Base-by-base conservation (phyloP, 2,113 vertebrate species). In the Neogale vison region DNA sequence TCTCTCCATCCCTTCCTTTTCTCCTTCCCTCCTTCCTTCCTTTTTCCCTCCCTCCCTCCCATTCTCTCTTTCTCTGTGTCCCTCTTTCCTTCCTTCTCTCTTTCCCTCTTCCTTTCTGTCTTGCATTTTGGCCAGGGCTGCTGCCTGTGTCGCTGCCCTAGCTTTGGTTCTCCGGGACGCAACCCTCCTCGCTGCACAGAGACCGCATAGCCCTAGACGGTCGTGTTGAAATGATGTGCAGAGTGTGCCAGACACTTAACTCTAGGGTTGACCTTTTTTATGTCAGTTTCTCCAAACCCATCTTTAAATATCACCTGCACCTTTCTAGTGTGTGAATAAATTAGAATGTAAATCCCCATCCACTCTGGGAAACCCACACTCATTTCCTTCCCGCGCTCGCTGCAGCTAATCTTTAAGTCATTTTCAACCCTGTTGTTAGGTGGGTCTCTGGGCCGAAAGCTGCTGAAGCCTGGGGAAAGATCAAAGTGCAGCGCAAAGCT, bases 401-500 rank as follows among this genome's bases (percentile, higher is more conserved):
- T 26, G 11, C 39, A 93, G 57, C 89, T 92, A 95, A 81, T 97
- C 91, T 96, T 95, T 94, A 97, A 94, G 96, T 96, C 59, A 97
- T 97, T 97, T 96, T 57, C 90, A 85, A 96, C 72, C 92, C 0
- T 18, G 90, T 96, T 72, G 90, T 98, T 98, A 96, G 72, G 23
- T 61, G 50, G 69, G 45, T 79, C 69, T 98, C 72, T 4, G 65
- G 31, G 55, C 9, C 36, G 93, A 96, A 98, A 98, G 95, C 71
- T 97, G 97, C 97, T 97, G 98, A 98, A 59, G 21, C 13, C 26
- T 24, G 10, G 57, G 50, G 52, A 97, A 98, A 98, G 95, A 98
- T 97, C 61, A 97, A 98, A 98, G 97, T 4, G 17, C 26, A 29
- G 74, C n/a, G 23, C 31, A 69, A 45, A 84, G 69, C 18, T 31